Base-by-base conservation (phyloP, 2,888 invertebrate species). In the Periphyllus acericola region DNA sequence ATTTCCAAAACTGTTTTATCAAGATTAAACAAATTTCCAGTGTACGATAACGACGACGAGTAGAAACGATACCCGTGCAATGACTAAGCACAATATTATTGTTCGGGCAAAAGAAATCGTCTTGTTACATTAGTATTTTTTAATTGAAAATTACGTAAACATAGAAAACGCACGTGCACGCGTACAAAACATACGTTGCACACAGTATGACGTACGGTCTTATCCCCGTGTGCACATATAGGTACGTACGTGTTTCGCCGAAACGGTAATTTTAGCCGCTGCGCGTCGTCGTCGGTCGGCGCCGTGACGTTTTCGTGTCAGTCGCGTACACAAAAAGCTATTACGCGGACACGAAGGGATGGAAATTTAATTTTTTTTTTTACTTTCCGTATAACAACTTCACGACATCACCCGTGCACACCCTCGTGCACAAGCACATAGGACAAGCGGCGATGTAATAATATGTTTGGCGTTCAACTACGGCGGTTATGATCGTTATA, bases 71-170 rank as follows among this genome's bases (percentile, higher is more conserved):
- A 36, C n/a, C n/a, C n/a, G n/a, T 17, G 14, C 36, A 34, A 21
- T 6, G 21, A 32, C 14, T 17, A 71, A 14, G 32, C 6, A 14
- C 8, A 32, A 60, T 60, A 60, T 25, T 11, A 46, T 46, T 46
- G 14, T 46, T 46, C 46, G 14, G 46, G 14, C 60, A 60, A 60
- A 60, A 60, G 5, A 60, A 60, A 60, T 60, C 60, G 60, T 25
- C 60, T 3, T 25, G 25, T 60, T 6, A 46, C 11, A 60, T 60
- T 60, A n/a, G 46, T 60, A 60, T 60, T 34, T 78, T 78, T 78
- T 78, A 55, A 78, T 78, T 55, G 55, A 78, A 78, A 78, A 78
- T 78, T 78, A 78, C 52, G 78, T 78, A 78, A 78, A 78, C 34
- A 78, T 78, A 32, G 34, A 55, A 78, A 46, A 3, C 9, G 25